Base-by-base conservation (phyloP, 2,113 vertebrate species). In the Drymodes brunneopygia region DNA sequence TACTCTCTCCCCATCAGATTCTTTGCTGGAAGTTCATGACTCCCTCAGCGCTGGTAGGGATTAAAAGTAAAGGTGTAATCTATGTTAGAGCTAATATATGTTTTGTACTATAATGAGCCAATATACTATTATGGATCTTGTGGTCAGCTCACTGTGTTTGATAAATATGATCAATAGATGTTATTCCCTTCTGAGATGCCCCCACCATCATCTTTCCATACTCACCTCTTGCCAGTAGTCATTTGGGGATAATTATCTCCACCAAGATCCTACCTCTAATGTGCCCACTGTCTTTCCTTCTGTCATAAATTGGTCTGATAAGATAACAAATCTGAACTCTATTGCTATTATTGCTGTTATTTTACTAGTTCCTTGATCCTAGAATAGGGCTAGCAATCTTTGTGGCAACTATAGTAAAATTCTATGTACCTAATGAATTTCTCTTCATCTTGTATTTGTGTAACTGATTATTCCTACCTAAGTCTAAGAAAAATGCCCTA, bases 41-140 rank as follows among this genome's bases (percentile, higher is more conserved):
- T 94, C 93, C 93, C 87, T 90, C 54, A 90, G 93, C 4, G 5
- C 71, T 33, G 47, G 35, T 58, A 78, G 81, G 83, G 70, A 95
- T 95, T 96, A 95, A 97, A 95, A 94, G 69, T 38, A 92, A 92
- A 94, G 78, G 89, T 82, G 87, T 82, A 95, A 94, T 86, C 82
- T 91, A 78, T 81, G 91, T 86, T 77, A 78, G 56, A 94, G 61
- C 79, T 94, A 90, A 96, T 86, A 82, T 47, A 82, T 82, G 66
- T 85, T 92, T 93, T 70, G 79, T 88, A 80, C 86, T 64, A 53
- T 88, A 94, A 90, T 88, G 81, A 94, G 87, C 71, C 88, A 88
- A 86, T 94, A 83, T 36, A 86, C 83, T 92, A 33, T 88, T 94
- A 95, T 36, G 85, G 95, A 96, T 88, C 92, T 92, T 96, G 92